Base-by-base conservation (phyloP, 2,888 invertebrate genomes). In the Metalampra italica region DNA sequence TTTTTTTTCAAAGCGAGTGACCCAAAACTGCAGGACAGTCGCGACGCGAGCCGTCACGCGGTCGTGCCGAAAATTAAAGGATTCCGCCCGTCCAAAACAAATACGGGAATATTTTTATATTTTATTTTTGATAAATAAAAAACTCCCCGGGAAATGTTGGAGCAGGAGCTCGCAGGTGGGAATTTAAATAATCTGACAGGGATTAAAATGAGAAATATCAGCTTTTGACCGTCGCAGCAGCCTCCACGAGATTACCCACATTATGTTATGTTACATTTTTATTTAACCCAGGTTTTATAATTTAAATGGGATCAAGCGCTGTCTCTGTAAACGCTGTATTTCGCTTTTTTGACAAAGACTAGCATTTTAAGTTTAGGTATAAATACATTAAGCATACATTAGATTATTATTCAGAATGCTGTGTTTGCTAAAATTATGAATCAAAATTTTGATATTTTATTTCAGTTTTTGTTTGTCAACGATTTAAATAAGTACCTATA, bases 141-240 rank as follows among this genome's bases (percentile, higher is more conserved):
- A 62, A 60, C 36, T 60, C 68, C 57, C 56, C 59, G 73, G 68
- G 73, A 76, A 77, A 78, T 68, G 75, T 74, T 66, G 63, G 70
- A 77, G 72, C 71, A 70, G 68, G 63, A 70, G 66, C 72, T 76
- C 79, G 78, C 88, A 89, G 89, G 88, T 89, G 89, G 89, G 88
- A 87, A 88, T 89, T 88, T 88, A 88, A 89, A 89, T 88, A 89
- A 89, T 88, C 88, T 87, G 88, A 86, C 87, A 85, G 79, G 88
- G 88, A 87, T 88, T 88, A 88, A 88, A 86, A 83, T 73, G 83
- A 87, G 80, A 83, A 88, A 87, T 85, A 89, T 87, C 85, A 86
- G 87, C 85, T 79, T 86, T 83, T 84, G 86, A 84, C 85, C 85
- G 82, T 76, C 78, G 84, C 79, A 74, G 68, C 68, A 66, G 69